Base-by-base conservation (phyloP, 2,888 invertebrate genomes). In the Digitonthophagus gazella region DNA sequence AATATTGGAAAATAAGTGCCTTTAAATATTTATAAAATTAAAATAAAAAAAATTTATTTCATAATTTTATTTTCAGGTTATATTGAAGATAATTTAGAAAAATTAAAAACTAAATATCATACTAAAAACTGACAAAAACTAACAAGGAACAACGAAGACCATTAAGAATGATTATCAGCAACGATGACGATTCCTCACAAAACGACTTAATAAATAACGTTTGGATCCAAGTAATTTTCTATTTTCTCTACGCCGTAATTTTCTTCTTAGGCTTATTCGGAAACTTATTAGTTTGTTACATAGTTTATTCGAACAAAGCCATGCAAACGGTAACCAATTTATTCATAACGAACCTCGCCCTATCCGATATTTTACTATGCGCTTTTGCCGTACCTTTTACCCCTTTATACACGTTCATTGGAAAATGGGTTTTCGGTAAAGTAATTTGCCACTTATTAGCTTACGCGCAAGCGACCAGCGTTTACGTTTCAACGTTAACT, bases 271-370 rank as follows among this genome's bases (percentile, higher is more conserved):
- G 96, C 0, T 85, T 93, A 0, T 90, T 90, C 74, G 95, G 94
- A 4, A 95, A 95, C 80, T 89, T 89, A 3, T 84, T 96, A 11
- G 95, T 96, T 18, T 93, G 94, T 78, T 95, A 90, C 80, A 94
- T 95, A 2, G 95, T 96, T 1, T 88, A 91, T 69, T 86, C 92
- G 4, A 95, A 95, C 80, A 89, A 89, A 76, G 89, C 91, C 57
- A 96, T 96, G 95, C 95, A 95, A 83, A 94, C 95, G 0, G 95
- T 96, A 65, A 96, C 96, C 14, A 96, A 96, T 80, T 87, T 94
- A 66, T 96, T 96, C 83, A 96, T 96, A 78, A 92, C 93, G 8
- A 96, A 96, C 79, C 84, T 96, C 75, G 96, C 96, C 0, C 83
- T 95, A 63, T 93, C 95, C 20, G 96, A 96, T 81, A 91, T 96